These are phyloP conservation scores for Esox niger DNA, from an alignment of 2,113 vertebrate genomes.

Conservation along the genomic window DNA sequence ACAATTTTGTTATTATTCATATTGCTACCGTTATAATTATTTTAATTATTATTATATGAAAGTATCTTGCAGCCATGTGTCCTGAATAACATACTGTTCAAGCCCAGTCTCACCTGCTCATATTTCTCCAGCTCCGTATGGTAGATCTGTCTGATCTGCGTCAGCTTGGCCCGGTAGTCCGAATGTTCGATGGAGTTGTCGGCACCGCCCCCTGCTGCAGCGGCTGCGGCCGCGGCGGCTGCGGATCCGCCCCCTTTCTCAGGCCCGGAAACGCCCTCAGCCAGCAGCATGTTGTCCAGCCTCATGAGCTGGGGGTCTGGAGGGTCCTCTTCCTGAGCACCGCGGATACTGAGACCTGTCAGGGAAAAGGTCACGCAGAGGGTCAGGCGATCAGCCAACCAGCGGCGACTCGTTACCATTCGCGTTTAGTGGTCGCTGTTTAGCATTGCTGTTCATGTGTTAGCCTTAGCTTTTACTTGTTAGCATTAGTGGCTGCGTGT, in stretches of 20 bases:
- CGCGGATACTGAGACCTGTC: slow-evolving; percentile 87
- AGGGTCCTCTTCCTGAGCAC: slow-evolving; percentile 86
- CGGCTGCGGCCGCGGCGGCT: slow-evolving; percentile 81
- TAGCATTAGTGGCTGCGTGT: too few relatives aligned
- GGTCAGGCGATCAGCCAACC: neutral
- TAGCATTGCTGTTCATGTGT: too few relatives aligned
- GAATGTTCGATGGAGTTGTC: slow-evolving; percentile 91
- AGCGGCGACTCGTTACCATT: neutral
- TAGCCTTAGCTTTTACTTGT: too few relatives aligned
- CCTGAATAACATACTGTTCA: neutral
- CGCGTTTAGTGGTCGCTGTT: too few relatives aligned
- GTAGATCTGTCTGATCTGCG: slow-evolving; percentile 91
- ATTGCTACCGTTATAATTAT: too few relatives aligned
- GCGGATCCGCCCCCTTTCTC: slow-evolving; percentile 87
- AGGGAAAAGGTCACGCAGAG: slow-evolving; percentile 15
- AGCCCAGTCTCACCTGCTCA: slow-evolving; percentile 76
- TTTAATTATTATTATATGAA: too few relatives aligned
- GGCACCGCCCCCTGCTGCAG: slow-evolving; percentile 81
- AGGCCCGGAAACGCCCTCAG: slow-evolving; percentile 88
- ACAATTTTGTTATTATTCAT: too few relatives aligned
- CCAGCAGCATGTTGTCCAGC: slow-evolving; percentile 92
- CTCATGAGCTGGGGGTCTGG: slow-evolving; percentile 90
- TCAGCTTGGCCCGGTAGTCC: slow-evolving; percentile 91
- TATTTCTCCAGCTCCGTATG: slow-evolving; percentile 93
- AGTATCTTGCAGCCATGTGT: too few relatives aligned